Evolutionary conservation across 2,797 vertebrate species (phyloP), one percentile per base, ranked within the genome.

Genomic region (Eulemur coronatus): DNA sequence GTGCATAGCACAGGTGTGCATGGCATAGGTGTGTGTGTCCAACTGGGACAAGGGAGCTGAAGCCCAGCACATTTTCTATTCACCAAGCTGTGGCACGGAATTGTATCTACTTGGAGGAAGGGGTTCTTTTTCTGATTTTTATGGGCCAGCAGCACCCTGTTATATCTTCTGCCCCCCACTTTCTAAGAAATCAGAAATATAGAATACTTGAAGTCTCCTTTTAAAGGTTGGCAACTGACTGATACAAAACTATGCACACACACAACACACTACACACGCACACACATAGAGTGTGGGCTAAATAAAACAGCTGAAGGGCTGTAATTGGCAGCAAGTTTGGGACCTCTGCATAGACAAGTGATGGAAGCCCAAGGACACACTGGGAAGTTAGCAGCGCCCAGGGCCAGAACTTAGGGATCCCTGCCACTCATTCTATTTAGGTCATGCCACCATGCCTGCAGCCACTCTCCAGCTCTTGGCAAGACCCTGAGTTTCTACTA

Each of bases 401-500:
- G 79, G 28, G 35, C 10, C 28, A 43, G 76, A 65, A 85, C 28
- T 80, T 15, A 41, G 50, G 61, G 73, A 46, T 89, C 41, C 6
- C 18, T 33, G 55, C 11, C 4, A 70, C 18, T 48, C 28, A 20
- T 41, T 89, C 11, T 89, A 78, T 93, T 57, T 87, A 38, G 70
- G 70, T 88, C 75, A 72, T 30, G 38, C 72, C 67, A 59, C 79
- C 33, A n/a, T 18, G 46, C 82, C 73, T 86, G 20, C 30, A 72
- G 73, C 84, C 41, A 48, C 43, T 79, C 46, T 85, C 69, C 6
- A 81, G 59, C 52, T 96, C 69, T 59, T 61, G 78, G 57, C 94
- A 89, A 88, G 75, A 81, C 41, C 70, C 52, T 73, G 67, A 20
- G 6, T 94, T 96, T 95, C 82, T 85, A 84, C 69, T 55, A 75